These are phyloP conservation scores for Dendrolimus kikuchii DNA, from an alignment of 1,140 invertebrate genomes.

Conservation along the genomic window DNA sequence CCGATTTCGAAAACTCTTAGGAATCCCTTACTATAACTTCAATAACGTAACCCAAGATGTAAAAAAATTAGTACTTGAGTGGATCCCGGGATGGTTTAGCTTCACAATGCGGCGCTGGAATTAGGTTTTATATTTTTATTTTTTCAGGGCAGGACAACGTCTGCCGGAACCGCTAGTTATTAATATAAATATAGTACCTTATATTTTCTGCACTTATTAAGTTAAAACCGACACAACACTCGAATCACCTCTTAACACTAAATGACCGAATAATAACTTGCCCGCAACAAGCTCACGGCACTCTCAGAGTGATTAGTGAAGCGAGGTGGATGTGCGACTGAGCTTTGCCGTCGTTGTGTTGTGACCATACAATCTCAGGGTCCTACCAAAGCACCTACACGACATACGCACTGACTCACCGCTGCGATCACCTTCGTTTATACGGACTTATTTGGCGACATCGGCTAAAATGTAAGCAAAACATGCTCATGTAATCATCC, in stretches of 20 bases:
- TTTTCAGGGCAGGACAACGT: no score
- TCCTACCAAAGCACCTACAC: conserved; percentile 44
- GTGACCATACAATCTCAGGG: conserved; percentile 28
- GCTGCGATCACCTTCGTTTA: conserved; percentile 51
- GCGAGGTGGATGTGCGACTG: conserved; percentile 41
- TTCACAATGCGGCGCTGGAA: no score
- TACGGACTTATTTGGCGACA: conserved; percentile 66
- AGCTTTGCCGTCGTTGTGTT: conserved; percentile 12
- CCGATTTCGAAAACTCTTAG: background rate
- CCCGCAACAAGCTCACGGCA: conserved; percentile 21
- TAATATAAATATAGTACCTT: background rate
- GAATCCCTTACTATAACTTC: no score
- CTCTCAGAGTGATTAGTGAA: conserved; percentile 20
- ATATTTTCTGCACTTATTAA: background rate
- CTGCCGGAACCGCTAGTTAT: background rate
- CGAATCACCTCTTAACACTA: conserved; percentile 14
- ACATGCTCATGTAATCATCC: conserved; percentile 15
- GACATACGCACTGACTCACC: conserved; percentile 38
- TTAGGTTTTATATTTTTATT: no score
- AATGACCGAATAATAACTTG: conserved; percentile 23
- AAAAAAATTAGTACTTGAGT: no score
- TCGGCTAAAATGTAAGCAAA: conserved; percentile 31
- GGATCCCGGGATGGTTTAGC: no score
- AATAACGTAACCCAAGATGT: no score
- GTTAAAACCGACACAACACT: conserved; percentile 9